A percentile compares a stretch with the other conserved stretches of the same genome.
These are phyloP conservation scores for Nemopilema nomurai DNA, from an alignment of 30 jellyfish, hydroid and myxozoan species.

Conservation along the genomic window DNA sequence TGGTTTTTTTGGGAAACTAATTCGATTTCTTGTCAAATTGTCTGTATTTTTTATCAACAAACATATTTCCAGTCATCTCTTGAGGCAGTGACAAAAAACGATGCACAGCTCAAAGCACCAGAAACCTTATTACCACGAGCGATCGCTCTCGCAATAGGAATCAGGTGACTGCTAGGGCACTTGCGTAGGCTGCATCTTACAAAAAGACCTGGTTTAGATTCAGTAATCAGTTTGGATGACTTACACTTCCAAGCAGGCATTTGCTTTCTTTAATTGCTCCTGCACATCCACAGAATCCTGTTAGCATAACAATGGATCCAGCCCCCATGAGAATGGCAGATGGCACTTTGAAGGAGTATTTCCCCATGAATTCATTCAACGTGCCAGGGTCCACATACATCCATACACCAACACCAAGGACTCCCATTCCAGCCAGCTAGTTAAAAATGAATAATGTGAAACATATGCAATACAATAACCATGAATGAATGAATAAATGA, in stretches of 20 bases:
- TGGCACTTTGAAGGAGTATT: slow-evolving; percentile 80
- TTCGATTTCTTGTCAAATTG: no score
- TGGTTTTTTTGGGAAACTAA: no score
- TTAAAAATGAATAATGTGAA: background rate
- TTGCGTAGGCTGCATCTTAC: no score
- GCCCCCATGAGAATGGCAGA: slow-evolving; percentile 84
- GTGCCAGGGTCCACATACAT: slow-evolving; percentile 85
- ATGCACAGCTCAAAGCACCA: no score
- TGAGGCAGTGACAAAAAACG: no score
- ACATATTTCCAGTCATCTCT: no score
- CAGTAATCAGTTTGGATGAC: slow-evolving; percentile 21
- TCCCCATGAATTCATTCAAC: slow-evolving; percentile 73
- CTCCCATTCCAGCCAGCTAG: slow-evolving; percentile 92
- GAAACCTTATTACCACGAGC: no score
- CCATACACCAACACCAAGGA: slow-evolving; percentile 90
- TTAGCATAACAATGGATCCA: slow-evolving; percentile 77
- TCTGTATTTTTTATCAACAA: no score
- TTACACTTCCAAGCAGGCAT: slow-evolving; percentile 90
- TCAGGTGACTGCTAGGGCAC: no score
- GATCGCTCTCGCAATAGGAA: no score
- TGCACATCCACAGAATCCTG: slow-evolving; percentile 92
- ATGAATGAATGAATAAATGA: no score
- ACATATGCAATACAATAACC: slow-evolving; percentile 2
- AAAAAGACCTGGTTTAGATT: background rate
- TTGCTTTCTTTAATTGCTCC: slow-evolving; percentile 87